Evolutionary conservation across 2,797 vertebrate species (phyloP).

Genomic region (Dallia pectoralis): DNA sequence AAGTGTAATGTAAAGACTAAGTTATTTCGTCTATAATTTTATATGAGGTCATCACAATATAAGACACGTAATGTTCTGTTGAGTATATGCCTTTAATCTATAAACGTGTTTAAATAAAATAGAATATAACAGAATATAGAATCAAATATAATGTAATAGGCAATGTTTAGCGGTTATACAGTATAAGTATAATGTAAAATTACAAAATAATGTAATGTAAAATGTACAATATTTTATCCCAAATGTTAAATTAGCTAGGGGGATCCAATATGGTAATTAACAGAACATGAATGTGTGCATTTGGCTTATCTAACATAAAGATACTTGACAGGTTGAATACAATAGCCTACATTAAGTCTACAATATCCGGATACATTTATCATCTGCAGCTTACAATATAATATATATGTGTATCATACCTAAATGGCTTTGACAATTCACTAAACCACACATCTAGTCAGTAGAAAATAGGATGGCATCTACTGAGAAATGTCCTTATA

Average conservation of each 20-base stretch:
- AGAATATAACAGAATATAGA: too few relatives aligned
- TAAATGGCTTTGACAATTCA: background rate
- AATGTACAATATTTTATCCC: background rate
- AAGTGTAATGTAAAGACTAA: background rate
- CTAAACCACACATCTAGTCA: background rate
- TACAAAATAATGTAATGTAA: too few relatives aligned
- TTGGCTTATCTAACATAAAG: background rate
- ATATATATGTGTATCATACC: background rate
- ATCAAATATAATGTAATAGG: too few relatives aligned
- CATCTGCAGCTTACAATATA: background rate
- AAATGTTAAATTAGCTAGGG: background rate
- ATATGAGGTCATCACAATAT: slow-evolving; percentile 1
- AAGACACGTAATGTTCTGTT: background rate
- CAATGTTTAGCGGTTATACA: background rate
- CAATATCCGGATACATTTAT: background rate
- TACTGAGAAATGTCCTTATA: background rate
- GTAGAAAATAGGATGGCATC: background rate
- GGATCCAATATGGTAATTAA: background rate
- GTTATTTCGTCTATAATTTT: too few relatives aligned
- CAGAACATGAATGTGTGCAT: background rate
- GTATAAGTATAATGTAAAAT: background rate
- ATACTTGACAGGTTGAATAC: background rate
- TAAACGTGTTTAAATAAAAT: background rate
- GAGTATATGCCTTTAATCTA: background rate
- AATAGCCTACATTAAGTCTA: background rate